phyloP scores from a whole-genome alignment of 2,888 invertebrate genomes.

The Callyntrura guangdongensis region DNA sequence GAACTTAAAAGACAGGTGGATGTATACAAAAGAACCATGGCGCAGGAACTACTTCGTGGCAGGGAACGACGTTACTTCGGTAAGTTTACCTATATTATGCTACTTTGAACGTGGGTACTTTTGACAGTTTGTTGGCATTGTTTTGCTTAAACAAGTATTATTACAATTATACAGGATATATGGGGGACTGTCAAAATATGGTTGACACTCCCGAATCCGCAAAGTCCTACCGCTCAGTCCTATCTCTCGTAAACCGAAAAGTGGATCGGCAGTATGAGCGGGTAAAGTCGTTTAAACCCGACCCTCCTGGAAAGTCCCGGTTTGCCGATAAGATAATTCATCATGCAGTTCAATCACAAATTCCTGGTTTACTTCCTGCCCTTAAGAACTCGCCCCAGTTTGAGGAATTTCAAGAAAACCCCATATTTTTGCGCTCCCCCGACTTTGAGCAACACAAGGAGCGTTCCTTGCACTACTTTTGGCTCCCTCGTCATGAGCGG shows the following conservation, averaged over 20 bases:
- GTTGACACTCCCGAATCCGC: slow-evolving; percentile 75
- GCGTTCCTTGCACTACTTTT: slow-evolving; percentile 68
- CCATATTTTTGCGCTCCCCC: slow-evolving; percentile 58
- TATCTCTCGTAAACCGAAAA: slow-evolving; percentile 29
- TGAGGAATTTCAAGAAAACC: slow-evolving; percentile 47
- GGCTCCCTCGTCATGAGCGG: slow-evolving; percentile 67
- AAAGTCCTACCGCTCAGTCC: slow-evolving; percentile 56
- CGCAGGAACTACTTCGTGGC: slow-evolving; percentile 36
- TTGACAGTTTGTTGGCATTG: background rate
- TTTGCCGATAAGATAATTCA: slow-evolving; percentile 75
- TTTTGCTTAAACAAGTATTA: too few species aligned
- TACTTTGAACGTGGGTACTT: background rate
- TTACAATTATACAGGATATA: slow-evolving; percentile 55
- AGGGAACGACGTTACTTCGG: slow-evolving; percentile 58
- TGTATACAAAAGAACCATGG: slow-evolving; percentile 45
- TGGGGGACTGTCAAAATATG: slow-evolving; percentile 12
- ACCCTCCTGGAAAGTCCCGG: slow-evolving; percentile 49
- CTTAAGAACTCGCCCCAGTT: slow-evolving; percentile 72
- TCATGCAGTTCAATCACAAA: slow-evolving; percentile 62
- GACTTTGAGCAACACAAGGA: slow-evolving; percentile 65
- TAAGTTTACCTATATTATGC: background rate
- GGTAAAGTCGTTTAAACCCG: slow-evolving; percentile 60
- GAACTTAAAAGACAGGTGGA: background rate
- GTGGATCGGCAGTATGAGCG: slow-evolving; percentile 30
- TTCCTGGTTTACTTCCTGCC: slow-evolving; percentile 73